These are phyloP conservation scores for Conopomorpha cramerella DNA, from an alignment of 1,140 invertebrate species.

Conservation along the genomic window DNA sequence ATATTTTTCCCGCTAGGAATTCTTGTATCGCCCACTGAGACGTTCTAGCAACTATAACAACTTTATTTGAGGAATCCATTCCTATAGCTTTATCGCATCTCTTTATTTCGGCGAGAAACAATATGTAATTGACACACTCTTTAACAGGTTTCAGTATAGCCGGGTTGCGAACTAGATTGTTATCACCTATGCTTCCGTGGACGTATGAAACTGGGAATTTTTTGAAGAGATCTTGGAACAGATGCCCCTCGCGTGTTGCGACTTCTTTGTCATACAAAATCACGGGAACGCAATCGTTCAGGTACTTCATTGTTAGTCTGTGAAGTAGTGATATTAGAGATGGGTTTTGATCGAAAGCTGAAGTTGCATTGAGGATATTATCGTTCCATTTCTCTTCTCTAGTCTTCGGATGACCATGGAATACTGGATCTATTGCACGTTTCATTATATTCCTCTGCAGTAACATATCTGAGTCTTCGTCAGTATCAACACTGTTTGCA, in stretches of 20 bases:
- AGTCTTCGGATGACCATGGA: slow-evolving; percentile 61
- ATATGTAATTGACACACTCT: slow-evolving; percentile 65
- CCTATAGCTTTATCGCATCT: slow-evolving; percentile 61
- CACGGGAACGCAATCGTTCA: slow-evolving; percentile 64
- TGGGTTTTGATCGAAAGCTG: slow-evolving; percentile 46
- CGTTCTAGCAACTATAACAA: slow-evolving; percentile 67
- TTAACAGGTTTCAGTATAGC: slow-evolving; percentile 28
- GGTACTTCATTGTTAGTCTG: slow-evolving; percentile 61
- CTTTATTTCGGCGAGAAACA: slow-evolving; percentile 68
- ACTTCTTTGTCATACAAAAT: slow-evolving; percentile 66
- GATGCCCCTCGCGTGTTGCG: slow-evolving; percentile 53
- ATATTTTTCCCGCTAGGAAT: slow-evolving; percentile 64
- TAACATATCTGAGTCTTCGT: no score
- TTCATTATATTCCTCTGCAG: slow-evolving; percentile 13
- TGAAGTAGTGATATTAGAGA: slow-evolving; percentile 63
- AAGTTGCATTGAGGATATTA: slow-evolving; percentile 41
- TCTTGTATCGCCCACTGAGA: slow-evolving; percentile 73
- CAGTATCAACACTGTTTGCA: no score
- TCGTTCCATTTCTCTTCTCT: slow-evolving; percentile 55
- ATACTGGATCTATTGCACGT: slow-evolving; percentile 42
- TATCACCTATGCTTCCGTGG: slow-evolving; percentile 62
- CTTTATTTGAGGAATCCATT: slow-evolving; percentile 60
- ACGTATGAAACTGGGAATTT: slow-evolving; percentile 62
- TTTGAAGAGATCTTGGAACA: slow-evolving; percentile 63
- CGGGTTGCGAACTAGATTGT: slow-evolving; percentile 29